Base-by-base conservation (phyloP, 2,888 invertebrate species). In the Taphrorychus bicolor region DNA sequence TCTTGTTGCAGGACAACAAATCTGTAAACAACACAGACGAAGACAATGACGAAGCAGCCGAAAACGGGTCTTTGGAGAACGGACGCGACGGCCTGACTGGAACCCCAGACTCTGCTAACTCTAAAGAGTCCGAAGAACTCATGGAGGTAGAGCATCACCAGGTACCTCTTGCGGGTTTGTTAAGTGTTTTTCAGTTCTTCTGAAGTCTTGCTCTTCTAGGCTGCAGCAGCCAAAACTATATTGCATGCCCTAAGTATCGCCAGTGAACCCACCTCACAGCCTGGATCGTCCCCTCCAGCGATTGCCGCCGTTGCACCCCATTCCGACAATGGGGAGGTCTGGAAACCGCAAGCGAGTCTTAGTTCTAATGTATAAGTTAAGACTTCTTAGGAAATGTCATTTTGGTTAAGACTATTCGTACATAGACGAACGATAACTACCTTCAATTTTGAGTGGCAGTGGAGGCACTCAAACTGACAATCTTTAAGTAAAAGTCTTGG, bases 191-290 rank as follows among this genome's bases (percentile, higher is more conserved):
- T 32, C 11, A 32, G 7, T 5, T 3, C 32, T 32, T 32, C 3
- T 32, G 32, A 11, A 21, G 4, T 16, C 5, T 23, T 45, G 45
- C 5, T 42, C 48, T 68, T 59, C 3, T 23, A 65, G 67, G 67
- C 83, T 65, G 77, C 81, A 51, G 81, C 83, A 58, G 84, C 84
- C 73, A 83, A 84, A 48, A 85, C 85, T 76, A 86, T 85, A 74
- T 83, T 85, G 80, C 85, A 85, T 75, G 84, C 86, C 19, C 79
- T 86, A 71, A 85, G 84, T 76, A 85, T 86, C 76, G 85, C 85
- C 71, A 85, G 85, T 79, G 72, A 81, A 22, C 80, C 82, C 14
- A 73, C 79, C n/a, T 73, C 81, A 41, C 76, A 78, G 24, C 76
- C 77, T 45, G 77, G 77, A 19, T 75, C 78, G 3, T 78, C 80